phyloP scores from a whole-genome alignment of 30 jellyfish, hydroid and myxozoan species.

The Cassiopea xamachana region DNA sequence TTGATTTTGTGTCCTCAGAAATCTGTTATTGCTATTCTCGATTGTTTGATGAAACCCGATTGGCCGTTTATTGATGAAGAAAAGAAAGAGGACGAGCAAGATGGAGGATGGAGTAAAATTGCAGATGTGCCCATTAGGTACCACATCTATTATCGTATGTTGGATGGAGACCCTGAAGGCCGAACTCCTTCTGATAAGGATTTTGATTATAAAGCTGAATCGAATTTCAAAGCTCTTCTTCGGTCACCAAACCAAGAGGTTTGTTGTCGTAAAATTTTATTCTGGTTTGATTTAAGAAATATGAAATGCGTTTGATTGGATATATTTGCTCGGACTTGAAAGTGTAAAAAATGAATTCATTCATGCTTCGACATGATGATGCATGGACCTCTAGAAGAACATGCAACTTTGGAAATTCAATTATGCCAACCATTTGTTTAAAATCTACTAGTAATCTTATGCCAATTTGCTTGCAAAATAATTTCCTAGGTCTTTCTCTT shows the following conservation, averaged over 20 bases:
- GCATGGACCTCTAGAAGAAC: no score
- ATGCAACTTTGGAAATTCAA: no score
- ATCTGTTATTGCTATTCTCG: conserved; percentile 91
- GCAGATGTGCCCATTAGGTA: conserved; percentile 87
- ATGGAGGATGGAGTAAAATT: conserved; percentile 67
- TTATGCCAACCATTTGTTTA: no score
- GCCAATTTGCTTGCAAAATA: no score
- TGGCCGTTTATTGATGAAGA: conserved; percentile 87
- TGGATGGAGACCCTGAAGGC: conserved; percentile 89
- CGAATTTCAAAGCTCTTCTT: conserved; percentile 68
- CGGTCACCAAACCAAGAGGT: conserved; percentile 79
- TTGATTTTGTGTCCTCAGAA: conserved; percentile 48
- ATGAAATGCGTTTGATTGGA: no score
- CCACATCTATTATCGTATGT: conserved; percentile 82
- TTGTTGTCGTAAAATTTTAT: no score
- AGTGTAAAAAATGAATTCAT: no score
- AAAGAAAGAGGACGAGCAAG: conserved; percentile 66
- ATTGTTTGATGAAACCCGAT: conserved; percentile 84
- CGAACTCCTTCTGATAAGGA: conserved; percentile 34
- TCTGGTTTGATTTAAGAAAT: no score
- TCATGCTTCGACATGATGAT: no score
- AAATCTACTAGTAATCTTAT: no score
- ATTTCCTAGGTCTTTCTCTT: no score
- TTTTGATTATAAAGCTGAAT: conserved; percentile 58
- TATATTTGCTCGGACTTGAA: no score